phyloP scores from a whole-genome alignment of 2,888 invertebrate species.

The Blastobasis adustella region DNA sequence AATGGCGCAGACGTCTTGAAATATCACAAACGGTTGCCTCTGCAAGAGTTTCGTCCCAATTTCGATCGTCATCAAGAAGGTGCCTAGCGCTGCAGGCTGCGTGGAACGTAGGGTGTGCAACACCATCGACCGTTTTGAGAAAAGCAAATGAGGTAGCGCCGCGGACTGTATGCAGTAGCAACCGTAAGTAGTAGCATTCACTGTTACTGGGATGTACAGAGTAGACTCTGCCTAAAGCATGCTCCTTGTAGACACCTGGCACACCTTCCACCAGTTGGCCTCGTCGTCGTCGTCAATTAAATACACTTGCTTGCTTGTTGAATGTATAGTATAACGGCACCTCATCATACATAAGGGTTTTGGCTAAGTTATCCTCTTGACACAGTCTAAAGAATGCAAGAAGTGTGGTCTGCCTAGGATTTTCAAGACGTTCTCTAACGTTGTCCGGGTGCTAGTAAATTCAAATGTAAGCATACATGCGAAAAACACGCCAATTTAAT shows the following conservation, averaged over 20 bases:
- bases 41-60: no score
- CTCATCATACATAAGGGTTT: conserved; percentile 5
- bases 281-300: conserved; percentile 1
- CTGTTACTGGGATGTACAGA: background rate
- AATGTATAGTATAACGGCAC: background rate
- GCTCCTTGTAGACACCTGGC: conserved; percentile 1
- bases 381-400: background rate
- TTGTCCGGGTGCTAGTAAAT: background rate
- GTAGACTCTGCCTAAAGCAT: background rate
- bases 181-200: conserved; percentile 1
- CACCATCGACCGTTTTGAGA: no score
- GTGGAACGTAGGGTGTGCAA: no score
- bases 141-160: conserved; percentile 11
- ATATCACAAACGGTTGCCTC: no score
- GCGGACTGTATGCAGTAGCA: conserved; percentile 10
- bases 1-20: no score
- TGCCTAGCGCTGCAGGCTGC: no score
- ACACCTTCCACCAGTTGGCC: background rate
- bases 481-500: no score
- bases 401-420: background rate
- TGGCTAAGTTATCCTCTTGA: conserved; percentile 1
- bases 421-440: background rate
- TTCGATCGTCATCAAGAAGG: no score
- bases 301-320: background rate
- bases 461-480: no score